A percentile compares a stretch with the other conserved stretches of the same genome.
Conservation (phyloP, 2,888 invertebrate species). For the Chymomyza caudatula region DNA sequence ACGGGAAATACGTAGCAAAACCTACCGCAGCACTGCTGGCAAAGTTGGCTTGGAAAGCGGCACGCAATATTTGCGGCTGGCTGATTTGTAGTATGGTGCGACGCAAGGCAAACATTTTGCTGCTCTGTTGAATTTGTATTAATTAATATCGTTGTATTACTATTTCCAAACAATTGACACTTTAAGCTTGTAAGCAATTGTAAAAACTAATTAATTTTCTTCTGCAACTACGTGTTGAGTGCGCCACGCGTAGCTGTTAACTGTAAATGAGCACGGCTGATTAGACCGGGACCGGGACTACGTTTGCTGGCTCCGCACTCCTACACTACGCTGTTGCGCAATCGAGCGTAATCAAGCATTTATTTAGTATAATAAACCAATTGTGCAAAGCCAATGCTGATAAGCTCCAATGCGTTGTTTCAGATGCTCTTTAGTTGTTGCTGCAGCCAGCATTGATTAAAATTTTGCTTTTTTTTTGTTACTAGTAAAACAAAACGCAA, state of each 20-base stretch:
- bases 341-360: slow-evolving; percentile 39
- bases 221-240: not conserved
- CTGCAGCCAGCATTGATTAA: not conserved
- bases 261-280: slow-evolving; percentile 40
- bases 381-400: slow-evolving; percentile 23
- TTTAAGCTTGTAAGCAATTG: not conserved
- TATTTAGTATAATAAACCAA: slow-evolving; percentile 14
- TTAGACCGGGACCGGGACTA: not conserved
- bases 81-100: slow-evolving; percentile 38
- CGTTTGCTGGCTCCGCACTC: slow-evolving; percentile 2
- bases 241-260: slow-evolving; percentile 43
- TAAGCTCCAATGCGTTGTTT: slow-evolving; percentile 32
- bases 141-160: not conserved
- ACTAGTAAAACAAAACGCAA: not conserved
- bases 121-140: not conserved
- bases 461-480: not conserved
- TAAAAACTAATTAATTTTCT: no score
- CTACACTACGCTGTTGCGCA: slow-evolving; percentile 53
- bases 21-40: slow-evolving; percentile 52
- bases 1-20: slow-evolving; percentile 16
- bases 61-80: slow-evolving; percentile 25
- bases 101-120: slow-evolving; percentile 52
- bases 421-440: not conserved
- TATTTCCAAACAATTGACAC: not conserved
- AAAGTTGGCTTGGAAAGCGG: slow-evolving; percentile 50